Evolutionary conservation across 2,888 invertebrate genomes (phyloP).

Genomic region (Arrhopalites spinosus): DNA sequence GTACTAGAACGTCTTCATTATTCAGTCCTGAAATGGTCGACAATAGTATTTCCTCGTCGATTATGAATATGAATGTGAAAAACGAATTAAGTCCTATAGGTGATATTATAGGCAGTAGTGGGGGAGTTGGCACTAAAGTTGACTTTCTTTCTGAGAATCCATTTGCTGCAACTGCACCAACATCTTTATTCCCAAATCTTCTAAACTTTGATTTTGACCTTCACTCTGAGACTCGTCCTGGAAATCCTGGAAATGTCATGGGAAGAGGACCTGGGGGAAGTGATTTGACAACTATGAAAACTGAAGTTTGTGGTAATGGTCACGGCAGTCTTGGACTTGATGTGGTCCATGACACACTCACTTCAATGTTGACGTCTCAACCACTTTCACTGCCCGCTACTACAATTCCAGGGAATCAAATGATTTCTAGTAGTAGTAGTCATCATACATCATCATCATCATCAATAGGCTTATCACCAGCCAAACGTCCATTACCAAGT

Average conservation of each 20-base stretch:
- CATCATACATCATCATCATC: not conserved
- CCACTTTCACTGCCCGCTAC: no score
- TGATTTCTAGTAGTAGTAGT: not conserved
- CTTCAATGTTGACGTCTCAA: not conserved
- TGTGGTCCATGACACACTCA: not conserved
- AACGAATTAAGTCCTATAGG: constrained; percentile 28
- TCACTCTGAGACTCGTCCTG: no score
- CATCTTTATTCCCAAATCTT: not conserved
- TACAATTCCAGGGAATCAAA: not conserved
- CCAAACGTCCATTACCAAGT: not conserved
- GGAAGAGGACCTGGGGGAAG: not conserved
- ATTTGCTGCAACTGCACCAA: not conserved
- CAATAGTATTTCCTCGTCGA: constrained; percentile 7
- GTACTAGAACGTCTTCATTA: constrained; percentile 30
- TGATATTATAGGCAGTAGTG: constrained; percentile 31
- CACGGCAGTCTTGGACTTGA: not conserved
- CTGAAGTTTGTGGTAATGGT: not conserved
- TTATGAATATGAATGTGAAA: not conserved
- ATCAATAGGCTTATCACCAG: not conserved
- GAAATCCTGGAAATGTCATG: not conserved
- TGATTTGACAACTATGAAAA: not conserved
- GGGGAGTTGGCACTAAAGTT: not conserved
- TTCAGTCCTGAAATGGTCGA: constrained; percentile 33
- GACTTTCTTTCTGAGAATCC: constrained; percentile 7
- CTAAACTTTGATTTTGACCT: not conserved